Percentiles rank a stretch among this genome's conserved stretches.
Evolutionary conservation across 35 echinoderm and acorn worm genomes (phyloP).

Genomic region (Hemicentrotus pulcherrimus): DNA sequence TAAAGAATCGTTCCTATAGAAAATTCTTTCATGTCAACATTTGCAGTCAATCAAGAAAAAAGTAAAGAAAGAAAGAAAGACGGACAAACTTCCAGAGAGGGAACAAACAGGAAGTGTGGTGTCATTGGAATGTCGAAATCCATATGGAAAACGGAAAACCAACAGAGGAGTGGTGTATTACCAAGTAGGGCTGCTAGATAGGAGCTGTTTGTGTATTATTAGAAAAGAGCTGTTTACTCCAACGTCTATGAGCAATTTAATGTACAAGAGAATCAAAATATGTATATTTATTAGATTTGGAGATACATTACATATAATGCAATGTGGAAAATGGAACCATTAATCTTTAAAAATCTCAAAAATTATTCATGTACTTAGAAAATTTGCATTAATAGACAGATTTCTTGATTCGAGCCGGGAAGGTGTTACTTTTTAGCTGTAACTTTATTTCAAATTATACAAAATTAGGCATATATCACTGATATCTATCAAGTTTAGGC

Average conservation of each 20-base stretch:
- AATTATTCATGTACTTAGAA: neutral
- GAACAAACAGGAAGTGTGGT: neutral
- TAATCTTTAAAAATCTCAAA: neutral
- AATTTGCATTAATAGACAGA: neutral
- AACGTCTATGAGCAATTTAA: neutral
- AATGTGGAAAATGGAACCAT: neutral
- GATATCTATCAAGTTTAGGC: neutral
- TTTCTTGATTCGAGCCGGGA: neutral
- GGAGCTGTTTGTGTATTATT: neutral
- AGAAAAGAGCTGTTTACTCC: neutral
- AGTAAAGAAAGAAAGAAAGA: neutral
- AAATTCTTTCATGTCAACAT: neutral
- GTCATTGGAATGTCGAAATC: neutral
- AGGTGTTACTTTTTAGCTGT: neutral
- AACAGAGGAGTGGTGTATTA: neutral
- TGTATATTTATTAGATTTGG: neutral
- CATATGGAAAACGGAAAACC: neutral
- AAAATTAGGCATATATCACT: neutral
- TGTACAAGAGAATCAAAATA: neutral
- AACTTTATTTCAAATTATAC: neutral
- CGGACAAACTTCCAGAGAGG: neutral
- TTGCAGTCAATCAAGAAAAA: neutral
- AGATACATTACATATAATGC: neutral
- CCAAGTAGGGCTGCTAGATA: neutral
- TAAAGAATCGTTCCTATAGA: neutral